Conservation (phyloP, 92 coral and sea anemone genomes). For the Diadumene lineata region DNA sequence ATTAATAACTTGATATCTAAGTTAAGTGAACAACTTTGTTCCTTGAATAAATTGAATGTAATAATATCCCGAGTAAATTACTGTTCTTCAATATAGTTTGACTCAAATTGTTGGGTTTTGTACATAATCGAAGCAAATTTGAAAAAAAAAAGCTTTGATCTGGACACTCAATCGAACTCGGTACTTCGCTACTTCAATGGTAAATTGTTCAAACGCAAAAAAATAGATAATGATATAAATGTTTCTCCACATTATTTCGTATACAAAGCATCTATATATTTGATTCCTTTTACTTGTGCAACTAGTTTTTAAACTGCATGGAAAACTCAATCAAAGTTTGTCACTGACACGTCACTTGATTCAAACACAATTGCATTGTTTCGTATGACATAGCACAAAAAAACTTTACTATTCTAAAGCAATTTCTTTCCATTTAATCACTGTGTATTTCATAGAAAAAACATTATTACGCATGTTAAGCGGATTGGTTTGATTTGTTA, state of each 20-base stretch:
- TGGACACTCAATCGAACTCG: too few relatives aligned
- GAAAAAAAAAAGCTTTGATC: too few relatives aligned
- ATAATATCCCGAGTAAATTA: not conserved
- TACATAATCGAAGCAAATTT: not conserved
- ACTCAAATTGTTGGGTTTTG: not conserved
- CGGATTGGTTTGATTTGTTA: conserved; percentile 1
- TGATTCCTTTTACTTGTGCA: not conserved
- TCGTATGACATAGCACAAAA: not conserved
- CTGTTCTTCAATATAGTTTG: not conserved
- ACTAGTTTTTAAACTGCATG: not conserved
- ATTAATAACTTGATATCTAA: not conserved
- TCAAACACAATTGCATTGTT: not conserved
- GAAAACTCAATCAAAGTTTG: not conserved
- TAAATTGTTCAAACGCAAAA: too few relatives aligned
- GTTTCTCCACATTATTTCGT: too few relatives aligned
- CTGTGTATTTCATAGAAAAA: not conserved
- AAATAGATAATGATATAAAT: too few relatives aligned
- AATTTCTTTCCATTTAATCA: not conserved
- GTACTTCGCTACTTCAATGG: too few relatives aligned
- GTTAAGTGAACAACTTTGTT: not conserved
- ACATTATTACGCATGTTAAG: not conserved
- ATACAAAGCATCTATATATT: not conserved
- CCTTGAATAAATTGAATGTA: not conserved
- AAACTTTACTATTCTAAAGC: not conserved
- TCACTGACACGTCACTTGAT: not conserved